A percentile compares a stretch with the other conserved stretches of the same genome.
Evolutionary conservation across 1,140 invertebrate genomes (phyloP).

Genomic region (Nasonia giraulti): DNA sequence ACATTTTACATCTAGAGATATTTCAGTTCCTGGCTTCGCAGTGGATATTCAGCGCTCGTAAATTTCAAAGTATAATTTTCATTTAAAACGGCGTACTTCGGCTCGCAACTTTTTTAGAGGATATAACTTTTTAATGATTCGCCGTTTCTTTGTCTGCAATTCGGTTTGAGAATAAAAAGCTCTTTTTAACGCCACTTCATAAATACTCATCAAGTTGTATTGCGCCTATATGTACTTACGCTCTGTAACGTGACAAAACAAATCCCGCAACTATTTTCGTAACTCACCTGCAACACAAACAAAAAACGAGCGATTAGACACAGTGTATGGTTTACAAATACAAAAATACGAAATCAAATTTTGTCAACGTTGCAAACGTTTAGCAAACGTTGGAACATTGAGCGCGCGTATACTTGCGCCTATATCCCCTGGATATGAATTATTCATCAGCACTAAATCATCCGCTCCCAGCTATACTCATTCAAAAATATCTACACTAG

Average conservation of each 20-base stretch:
- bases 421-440: neutral
- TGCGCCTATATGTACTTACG: neutral
- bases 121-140: neutral
- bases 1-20: too few species aligned
- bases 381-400: neutral
- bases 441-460: neutral
- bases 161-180: neutral
- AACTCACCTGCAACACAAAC: slow-evolving; percentile 28
- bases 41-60: too few species aligned
- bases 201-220: neutral
- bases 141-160: too few species aligned
- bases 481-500: neutral
- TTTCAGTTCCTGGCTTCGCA: too few species aligned
- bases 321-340: neutral
- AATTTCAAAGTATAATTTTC: too few species aligned
- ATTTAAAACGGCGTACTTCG: too few species aligned
- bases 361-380: neutral
- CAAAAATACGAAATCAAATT: neutral
- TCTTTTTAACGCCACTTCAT: neutral
- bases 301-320: neutral
- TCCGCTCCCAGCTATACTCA: neutral
- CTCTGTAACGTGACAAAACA: neutral
- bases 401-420: too few species aligned
- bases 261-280: neutral
- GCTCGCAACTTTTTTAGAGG: neutral